A percentile compares a stretch with the other conserved stretches of the same genome.
Conservation (phyloP, 1,140 invertebrate species). For the Bombus pyrosoma region DNA sequence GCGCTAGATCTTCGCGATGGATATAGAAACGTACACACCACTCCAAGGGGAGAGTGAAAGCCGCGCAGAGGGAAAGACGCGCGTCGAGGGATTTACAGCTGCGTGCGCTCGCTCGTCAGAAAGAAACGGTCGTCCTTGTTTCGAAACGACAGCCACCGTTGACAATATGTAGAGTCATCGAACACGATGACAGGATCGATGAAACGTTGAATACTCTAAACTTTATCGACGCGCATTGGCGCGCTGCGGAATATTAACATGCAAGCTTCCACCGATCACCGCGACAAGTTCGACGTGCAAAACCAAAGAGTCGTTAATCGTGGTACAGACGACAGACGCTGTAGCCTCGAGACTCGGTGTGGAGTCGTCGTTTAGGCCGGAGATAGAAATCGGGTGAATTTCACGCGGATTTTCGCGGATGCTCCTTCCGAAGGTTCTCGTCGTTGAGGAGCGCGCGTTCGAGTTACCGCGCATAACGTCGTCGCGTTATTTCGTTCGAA, state of each 20-base stretch:
- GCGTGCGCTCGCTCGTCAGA: too few relatives aligned
- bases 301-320: not conserved
- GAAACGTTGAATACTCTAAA: not conserved
- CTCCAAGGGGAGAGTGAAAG: not conserved
- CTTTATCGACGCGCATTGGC: too few relatives aligned
- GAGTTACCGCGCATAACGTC: not conserved
- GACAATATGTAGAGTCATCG: not conserved
- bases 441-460: not conserved
- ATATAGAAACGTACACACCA: not conserved
- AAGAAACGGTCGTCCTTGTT: not conserved
- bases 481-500: not conserved
- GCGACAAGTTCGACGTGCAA: not conserved
- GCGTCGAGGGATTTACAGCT: too few relatives aligned
- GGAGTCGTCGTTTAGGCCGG: not conserved
- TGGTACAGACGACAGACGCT: not conserved
- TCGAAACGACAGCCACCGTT: not conserved
- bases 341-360: not conserved
- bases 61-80: not conserved
- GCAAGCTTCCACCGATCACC: not conserved
- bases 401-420: not conserved
- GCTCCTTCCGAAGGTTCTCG: not conserved
- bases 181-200: not conserved
- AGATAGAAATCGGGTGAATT: not conserved
- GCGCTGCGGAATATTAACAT: not conserved
- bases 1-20: slow-evolving; percentile 17